Evolutionary conservation across 2,113 vertebrate genomes (phyloP).

Genomic region (Hoplias malabaricus): DNA sequence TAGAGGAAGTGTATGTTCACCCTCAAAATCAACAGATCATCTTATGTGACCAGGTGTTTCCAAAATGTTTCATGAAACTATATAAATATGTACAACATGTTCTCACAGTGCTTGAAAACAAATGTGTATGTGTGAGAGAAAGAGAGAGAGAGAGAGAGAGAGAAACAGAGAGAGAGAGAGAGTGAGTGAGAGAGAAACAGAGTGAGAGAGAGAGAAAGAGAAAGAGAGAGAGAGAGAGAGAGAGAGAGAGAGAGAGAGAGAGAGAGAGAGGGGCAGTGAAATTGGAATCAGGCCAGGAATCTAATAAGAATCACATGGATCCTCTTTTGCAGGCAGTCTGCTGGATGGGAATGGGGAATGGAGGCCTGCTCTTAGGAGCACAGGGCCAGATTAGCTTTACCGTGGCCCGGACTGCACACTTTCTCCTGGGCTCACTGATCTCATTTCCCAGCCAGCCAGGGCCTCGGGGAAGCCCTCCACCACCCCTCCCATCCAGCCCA

Average conservation of each 20-base stretch:
- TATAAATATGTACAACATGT: no score
- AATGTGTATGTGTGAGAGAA: no score
- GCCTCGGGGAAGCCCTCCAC: conserved; percentile 22
- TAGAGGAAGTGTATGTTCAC: no score
- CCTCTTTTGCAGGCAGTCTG: conserved; percentile 19
- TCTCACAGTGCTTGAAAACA: no score
- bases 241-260: background rate
- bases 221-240: no score
- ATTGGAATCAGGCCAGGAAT: conserved; percentile 39
- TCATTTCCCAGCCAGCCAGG: conserved; percentile 40
- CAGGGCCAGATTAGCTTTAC: conserved; percentile 32
- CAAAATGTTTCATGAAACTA: no score
- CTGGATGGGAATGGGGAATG: conserved; percentile 14
- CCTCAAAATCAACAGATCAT: no score
- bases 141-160: no score
- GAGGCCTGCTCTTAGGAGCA: conserved; percentile 12
- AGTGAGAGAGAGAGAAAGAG: no score
- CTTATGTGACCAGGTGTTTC: no score
- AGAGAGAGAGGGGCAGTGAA: background rate
- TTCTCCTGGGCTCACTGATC: conserved; percentile 30
- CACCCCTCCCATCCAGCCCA: background rate
- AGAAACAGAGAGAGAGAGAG: no score
- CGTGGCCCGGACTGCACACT: background rate
- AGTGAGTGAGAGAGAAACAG: no score
- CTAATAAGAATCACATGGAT: conserved; percentile 48